Conservation (phyloP, 2,113 vertebrate species). For the Dinomys branickii region DNA sequence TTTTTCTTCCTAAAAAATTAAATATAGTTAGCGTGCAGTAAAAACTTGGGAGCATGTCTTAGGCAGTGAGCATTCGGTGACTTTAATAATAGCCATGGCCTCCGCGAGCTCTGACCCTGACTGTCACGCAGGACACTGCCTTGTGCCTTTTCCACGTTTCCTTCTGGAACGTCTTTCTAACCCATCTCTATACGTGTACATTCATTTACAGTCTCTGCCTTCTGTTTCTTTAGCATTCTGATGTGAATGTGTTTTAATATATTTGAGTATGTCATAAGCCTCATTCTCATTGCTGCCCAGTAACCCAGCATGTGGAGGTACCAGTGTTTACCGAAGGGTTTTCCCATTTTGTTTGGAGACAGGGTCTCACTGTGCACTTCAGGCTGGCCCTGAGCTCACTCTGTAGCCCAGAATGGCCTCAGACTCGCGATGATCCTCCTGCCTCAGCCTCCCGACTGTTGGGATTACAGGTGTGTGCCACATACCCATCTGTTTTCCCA, state of each 20-base stretch:
- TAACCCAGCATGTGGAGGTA: not conserved
- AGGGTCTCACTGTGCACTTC: too few species aligned
- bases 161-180: not conserved
- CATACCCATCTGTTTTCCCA: not conserved
- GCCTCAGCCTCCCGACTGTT: too few species aligned
- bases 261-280: conserved; percentile 42
- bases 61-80: not conserved
- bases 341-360: not conserved
- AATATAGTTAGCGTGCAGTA: not conserved
- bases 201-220: not conserved
- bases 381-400: too few species aligned
- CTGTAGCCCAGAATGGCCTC: too few species aligned
- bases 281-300: not conserved
- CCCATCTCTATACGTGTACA: not conserved
- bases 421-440: too few species aligned
- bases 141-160: not conserved
- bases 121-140: not conserved
- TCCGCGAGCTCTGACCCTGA: not conserved
- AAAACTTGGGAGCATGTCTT: not conserved
- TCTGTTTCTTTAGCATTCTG: conserved; percentile 15
- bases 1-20: not conserved
- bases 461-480: too few species aligned
- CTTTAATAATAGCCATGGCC: not conserved
- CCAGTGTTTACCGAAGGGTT: not conserved
- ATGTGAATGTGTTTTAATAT: not conserved